Evolutionary conservation across 2,888 invertebrate genomes (phyloP).

Genomic region (Acronicta alni): DNA sequence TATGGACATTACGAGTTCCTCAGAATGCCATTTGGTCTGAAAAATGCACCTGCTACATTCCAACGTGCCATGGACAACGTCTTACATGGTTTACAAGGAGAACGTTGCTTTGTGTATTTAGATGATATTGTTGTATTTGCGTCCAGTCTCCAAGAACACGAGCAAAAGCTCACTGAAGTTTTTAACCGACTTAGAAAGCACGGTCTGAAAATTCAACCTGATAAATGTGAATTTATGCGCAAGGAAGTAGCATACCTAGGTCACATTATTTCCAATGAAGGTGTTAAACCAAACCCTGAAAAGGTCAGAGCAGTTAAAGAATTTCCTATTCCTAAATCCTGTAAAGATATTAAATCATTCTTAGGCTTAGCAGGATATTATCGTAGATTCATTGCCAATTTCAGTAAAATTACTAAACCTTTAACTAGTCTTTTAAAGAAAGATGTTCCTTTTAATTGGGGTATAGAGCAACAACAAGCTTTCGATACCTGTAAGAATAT

Average conservation of each 20-base stretch:
- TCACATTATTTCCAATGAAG: constrained; percentile 66
- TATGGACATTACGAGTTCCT: constrained; percentile 19
- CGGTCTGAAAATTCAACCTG: constrained; percentile 61
- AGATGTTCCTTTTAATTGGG: constrained; percentile 20
- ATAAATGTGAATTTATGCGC: constrained; percentile 67
- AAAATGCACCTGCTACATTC: constrained; percentile 19
- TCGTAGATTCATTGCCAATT: constrained; percentile 14
- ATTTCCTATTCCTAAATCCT: constrained; percentile 23
- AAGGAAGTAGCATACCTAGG: constrained; percentile 69
- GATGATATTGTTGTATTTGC: constrained; percentile 39
- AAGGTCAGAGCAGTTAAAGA: constrained; percentile 19
- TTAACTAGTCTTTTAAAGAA: constrained; percentile 16
- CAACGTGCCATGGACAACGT: constrained; percentile 22
- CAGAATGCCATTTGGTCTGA: constrained; percentile 11
- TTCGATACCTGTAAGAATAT: constrained; percentile 24
- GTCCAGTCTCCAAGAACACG: constrained; percentile 59
- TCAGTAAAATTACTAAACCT: constrained; percentile 29
- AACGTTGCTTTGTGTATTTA: constrained; percentile 24
- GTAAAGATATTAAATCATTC: constrained; percentile 31
- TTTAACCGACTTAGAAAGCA: constrained; percentile 55
- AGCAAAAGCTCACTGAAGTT: constrained; percentile 56
- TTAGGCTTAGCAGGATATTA: constrained; percentile 24
- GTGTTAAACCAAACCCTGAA: constrained; percentile 63
- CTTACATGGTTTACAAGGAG: constrained; percentile 16
- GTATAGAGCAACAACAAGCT: constrained; percentile 9